Evolutionary conservation across 1,140 invertebrate genomes (phyloP).

Genomic region (Drosophila guanche): DNA sequence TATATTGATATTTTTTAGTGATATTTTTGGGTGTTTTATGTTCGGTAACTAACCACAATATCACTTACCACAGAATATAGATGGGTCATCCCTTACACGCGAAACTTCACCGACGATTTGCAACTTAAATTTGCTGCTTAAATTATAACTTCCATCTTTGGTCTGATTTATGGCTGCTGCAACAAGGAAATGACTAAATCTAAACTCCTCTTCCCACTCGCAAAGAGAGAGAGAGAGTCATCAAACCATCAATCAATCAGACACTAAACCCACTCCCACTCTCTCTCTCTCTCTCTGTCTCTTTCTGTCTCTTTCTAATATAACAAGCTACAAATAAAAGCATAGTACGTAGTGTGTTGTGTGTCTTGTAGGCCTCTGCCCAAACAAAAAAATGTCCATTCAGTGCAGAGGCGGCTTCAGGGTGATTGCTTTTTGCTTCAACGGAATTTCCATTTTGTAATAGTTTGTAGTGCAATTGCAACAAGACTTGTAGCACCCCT

Average conservation of each 20-base stretch:
- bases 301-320: neutral
- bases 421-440: slow-evolving; percentile 69
- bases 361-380: too few relatives aligned
- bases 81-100: too few relatives aligned
- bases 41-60: too few relatives aligned
- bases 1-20: too few relatives aligned
- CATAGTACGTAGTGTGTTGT: slow-evolving; percentile 22
- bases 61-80: too few relatives aligned
- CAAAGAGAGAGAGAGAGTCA: neutral
- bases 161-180: neutral
- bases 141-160: slow-evolving; percentile 9
- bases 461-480: slow-evolving; percentile 61
- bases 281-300: neutral
- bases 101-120: too few relatives aligned
- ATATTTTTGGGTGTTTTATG: too few relatives aligned
- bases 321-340: slow-evolving; percentile 15
- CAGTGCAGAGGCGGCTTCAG: slow-evolving; percentile 16
- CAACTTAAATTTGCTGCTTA: neutral
- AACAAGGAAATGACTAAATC: slow-evolving; percentile 20
- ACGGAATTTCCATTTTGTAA: slow-evolving; percentile 76
- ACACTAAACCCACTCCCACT: neutral
- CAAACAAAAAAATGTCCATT: too few relatives aligned
- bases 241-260: slow-evolving; percentile 17
- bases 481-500: slow-evolving; percentile 1
- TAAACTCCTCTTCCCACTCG: slow-evolving; percentile 8